Base-by-base conservation (phyloP, 2,113 vertebrate genomes). In the Laticauda colubrina region DNA sequence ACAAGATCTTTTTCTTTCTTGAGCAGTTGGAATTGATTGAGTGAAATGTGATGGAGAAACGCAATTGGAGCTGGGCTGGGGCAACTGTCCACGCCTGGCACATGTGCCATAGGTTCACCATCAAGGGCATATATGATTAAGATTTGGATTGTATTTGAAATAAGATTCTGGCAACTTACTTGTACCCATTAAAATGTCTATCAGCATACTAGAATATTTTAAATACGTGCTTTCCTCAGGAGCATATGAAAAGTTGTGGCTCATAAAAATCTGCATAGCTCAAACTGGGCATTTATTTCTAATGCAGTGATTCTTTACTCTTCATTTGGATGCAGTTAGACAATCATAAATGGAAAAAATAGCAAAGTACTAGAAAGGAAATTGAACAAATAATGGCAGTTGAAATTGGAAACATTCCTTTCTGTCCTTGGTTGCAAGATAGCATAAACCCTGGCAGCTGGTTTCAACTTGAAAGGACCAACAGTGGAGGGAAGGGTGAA, bases 181-280 rank as follows among this genome's bases (percentile, higher is more conserved):
- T 14, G 6, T n/a, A n/a, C 23, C 51, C 10, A 48, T 55, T 89
- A 89, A 92, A 92, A 51, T 81, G 34, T 23, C 61, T 18, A 45
- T 45, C 24, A 75, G 45, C 23, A 29, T 55, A 34, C 51, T 89
- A 87, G 87, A 89, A 92, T 55, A 43, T 34, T 23, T 61, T 87
- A 89, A 45, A 14, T 61, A 81, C 91, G 59, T 89, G 86, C 88
- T 75, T 89, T 55, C 51, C 48, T 92, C 29, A 61, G 51, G 51
- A 61, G 34, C 56, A 61, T 51, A 23, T 43, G 39, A 88, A 92
- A 92, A 88, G 45, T 54, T 54, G n/a, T 89, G 48, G 34, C 45
- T 56, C 26, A 61, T 92, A 92, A 92, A 92, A 92, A 81, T 92
- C 88, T 51, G 29, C 56, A 24, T 88, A 34, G n/a, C 23, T 51